phyloP scores from a whole-genome alignment of 2,113 vertebrate species.

The Perca flavescens region DNA sequence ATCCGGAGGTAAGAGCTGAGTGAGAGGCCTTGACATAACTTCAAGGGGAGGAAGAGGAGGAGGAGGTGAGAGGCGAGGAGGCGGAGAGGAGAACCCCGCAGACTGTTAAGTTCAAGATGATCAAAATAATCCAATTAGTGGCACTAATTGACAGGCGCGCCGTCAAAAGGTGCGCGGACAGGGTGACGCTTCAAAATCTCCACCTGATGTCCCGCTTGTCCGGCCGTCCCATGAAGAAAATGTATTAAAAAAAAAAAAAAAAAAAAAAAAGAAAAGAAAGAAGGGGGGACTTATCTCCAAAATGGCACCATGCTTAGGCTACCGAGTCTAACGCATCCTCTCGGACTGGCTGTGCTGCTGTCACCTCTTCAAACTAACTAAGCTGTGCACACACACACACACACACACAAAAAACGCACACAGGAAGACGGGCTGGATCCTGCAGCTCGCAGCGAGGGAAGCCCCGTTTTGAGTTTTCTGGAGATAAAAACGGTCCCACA shows the following conservation, averaged over 20 bases:
- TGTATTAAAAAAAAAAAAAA: not conserved
- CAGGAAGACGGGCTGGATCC: not conserved
- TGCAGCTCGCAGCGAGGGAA: conserved; percentile 7
- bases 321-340: conserved; percentile 59
- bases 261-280: not conserved
- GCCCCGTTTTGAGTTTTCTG: conserved; percentile 11
- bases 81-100: conserved; percentile 39
- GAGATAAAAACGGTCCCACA: not conserved
- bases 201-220: conserved; percentile 40
- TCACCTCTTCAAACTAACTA: conserved; percentile 17
- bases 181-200: conserved; percentile 59
- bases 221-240: conserved; percentile 56
- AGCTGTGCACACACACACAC: not conserved
- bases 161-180: conserved; percentile 61
- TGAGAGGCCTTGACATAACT: conserved; percentile 85
- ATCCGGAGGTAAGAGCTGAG: conserved; percentile 84
- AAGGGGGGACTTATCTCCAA: conserved; percentile 59
- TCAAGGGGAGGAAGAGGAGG: not conserved
- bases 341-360: conserved; percentile 33
- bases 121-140: conserved; percentile 76
- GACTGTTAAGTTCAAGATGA: conserved; percentile 54
- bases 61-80: not conserved
- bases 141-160: conserved; percentile 51
- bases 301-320: conserved; percentile 63
- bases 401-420: not conserved